Evolutionary conservation across 2,888 invertebrate genomes (phyloP).

Genomic region (Aphrophora alni): DNA sequence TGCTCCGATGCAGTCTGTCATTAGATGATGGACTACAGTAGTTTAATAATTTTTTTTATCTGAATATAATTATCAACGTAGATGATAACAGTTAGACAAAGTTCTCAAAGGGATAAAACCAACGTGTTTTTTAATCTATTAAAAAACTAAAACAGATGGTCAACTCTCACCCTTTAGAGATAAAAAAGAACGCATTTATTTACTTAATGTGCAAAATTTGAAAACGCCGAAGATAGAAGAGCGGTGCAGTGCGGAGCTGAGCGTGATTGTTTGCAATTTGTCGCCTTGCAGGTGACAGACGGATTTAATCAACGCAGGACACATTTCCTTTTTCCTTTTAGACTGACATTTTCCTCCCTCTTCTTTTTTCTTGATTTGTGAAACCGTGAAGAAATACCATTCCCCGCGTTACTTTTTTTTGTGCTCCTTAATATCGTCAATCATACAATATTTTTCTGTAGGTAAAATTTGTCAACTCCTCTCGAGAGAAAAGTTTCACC

Average conservation of each 20-base stretch:
- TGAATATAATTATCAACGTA: too few species aligned
- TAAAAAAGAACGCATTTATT: neutral
- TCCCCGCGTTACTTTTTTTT: neutral
- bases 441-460: constrained; percentile 2
- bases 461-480: constrained; percentile 7
- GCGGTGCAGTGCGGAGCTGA: too few species aligned
- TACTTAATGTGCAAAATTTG: neutral
- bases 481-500: neutral
- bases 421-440: constrained; percentile 6
- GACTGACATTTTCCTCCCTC: neutral
- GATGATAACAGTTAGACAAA: too few species aligned
- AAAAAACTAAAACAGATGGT: neutral
- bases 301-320: constrained; percentile 4
- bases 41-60: too few species aligned
- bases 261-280: constrained; percentile 9
- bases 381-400: constrained; percentile 4
- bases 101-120: too few species aligned
- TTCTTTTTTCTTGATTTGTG: neutral
- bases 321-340: neutral
- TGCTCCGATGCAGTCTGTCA: too few species aligned
- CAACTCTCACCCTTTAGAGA: neutral
- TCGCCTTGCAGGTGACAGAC: neutral
- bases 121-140: neutral
- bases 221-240: neutral
- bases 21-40: too few species aligned